Conservation (phyloP, 64 coral and sea anemone genomes). For the Dendronephthya gigantea region DNA sequence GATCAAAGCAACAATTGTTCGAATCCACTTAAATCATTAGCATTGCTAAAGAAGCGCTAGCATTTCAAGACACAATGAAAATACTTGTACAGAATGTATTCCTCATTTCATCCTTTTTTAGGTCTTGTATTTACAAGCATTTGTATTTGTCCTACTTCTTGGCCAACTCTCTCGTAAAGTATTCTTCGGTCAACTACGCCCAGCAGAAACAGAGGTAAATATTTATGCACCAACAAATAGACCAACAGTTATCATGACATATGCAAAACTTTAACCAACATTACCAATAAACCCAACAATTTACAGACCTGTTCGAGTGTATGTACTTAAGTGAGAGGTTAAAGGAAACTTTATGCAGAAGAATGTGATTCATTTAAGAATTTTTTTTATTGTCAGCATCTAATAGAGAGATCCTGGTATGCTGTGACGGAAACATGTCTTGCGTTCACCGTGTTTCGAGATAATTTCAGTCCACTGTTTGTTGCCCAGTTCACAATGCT, state of each 20-base stretch:
- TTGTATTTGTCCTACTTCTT: constrained; percentile 83
- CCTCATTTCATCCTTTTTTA: constrained; percentile 7
- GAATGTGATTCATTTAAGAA: neutral
- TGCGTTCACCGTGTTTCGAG: constrained; percentile 93
- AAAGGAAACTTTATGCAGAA: neutral
- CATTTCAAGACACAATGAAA: neutral
- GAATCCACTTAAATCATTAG: too few relatives aligned
- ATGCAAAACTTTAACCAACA: too few relatives aligned
- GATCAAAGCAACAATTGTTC: too few relatives aligned
- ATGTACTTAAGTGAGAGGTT: neutral
- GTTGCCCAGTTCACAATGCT: constrained; percentile 93
- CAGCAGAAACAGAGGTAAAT: constrained; percentile 91
- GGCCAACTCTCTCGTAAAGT: constrained; percentile 81
- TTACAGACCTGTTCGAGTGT: neutral
- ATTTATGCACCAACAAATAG: neutral
- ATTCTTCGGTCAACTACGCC: constrained; percentile 84
- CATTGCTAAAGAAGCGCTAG: neutral
- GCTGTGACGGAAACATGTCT: constrained; percentile 96
- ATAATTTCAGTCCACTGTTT: constrained; percentile 96
- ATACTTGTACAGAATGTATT: neutral
- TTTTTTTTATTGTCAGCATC: constrained; percentile 61
- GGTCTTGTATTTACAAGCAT: constrained; percentile 93
- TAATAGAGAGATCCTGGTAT: constrained; percentile 99
- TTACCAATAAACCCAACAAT: too few relatives aligned
- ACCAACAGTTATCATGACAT: too few relatives aligned